Evolutionary conservation across 1,140 invertebrate genomes (phyloP).

Genomic region (Drosophila cardini): DNA sequence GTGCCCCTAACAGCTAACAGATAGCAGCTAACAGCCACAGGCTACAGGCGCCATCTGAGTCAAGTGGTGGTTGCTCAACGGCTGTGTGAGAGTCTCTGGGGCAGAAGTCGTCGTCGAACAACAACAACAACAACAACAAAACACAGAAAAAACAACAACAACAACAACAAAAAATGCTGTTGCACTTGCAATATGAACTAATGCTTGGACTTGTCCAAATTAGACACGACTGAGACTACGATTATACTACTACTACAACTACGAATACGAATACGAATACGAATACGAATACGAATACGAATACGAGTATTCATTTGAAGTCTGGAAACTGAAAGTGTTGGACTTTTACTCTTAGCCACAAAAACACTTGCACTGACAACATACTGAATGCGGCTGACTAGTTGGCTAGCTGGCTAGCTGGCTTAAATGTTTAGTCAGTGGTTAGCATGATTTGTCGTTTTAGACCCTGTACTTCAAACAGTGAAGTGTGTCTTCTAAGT

Average conservation of each 20-base stretch:
- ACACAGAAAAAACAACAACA: not conserved
- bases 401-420: constrained; percentile 38
- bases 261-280: not conserved
- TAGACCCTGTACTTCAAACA: no score
- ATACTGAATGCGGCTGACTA: not conserved
- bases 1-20: constrained; percentile 22
- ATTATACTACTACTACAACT: not conserved
- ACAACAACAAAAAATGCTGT: constrained; percentile 45
- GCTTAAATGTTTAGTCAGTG: constrained; percentile 11
- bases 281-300: not conserved
- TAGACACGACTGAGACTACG: not conserved
- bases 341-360: constrained; percentile 65
- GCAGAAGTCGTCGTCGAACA: constrained; percentile 29
- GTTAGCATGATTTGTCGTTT: not conserved
- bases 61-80: constrained; percentile 57
- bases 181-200: constrained; percentile 76
- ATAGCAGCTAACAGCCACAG: no score
- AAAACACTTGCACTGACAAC: constrained; percentile 12
- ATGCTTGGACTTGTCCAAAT: constrained; percentile 12
- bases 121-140: constrained; percentile 1
- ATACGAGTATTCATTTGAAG: not conserved
- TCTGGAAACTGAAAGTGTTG: constrained; percentile 67
- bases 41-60: constrained; percentile 8
- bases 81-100: constrained; percentile 17
- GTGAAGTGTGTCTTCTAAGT: no score